These are phyloP conservation scores for Carduelis carduelis DNA, from an alignment of 2,797 vertebrate species.

Conservation along the genomic window DNA sequence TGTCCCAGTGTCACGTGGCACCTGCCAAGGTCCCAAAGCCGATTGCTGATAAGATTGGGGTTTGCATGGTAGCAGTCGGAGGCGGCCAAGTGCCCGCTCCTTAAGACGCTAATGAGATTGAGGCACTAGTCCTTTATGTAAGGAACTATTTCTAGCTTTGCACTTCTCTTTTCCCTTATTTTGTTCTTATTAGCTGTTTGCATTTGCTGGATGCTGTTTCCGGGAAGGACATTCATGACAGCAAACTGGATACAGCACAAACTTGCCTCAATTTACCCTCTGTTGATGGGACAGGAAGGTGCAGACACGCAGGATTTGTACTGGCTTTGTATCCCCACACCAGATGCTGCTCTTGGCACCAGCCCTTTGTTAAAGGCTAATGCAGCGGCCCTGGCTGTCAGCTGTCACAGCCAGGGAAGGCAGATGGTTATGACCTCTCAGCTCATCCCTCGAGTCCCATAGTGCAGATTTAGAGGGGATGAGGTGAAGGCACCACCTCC, in stretches of 20 bases:
- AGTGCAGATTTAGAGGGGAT: neutral
- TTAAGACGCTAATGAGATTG: conserved; percentile 72
- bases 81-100: neutral
- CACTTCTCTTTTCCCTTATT: neutral
- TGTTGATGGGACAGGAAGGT: neutral
- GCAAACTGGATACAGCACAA: neutral
- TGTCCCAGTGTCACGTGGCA: neutral
- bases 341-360: conserved; percentile 8
- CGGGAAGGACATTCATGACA: neutral
- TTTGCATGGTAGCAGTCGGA: neutral
- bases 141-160: conserved; percentile 42
- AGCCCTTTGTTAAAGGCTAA: neutral
- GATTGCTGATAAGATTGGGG: conserved; percentile 8
- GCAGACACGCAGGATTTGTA: neutral
- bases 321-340: neutral
- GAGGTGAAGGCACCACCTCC: neutral
- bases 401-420: neutral
- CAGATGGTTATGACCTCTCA: neutral
- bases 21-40: conserved; percentile 34
- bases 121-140: conserved; percentile 26
- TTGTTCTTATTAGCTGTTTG: neutral
- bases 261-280: neutral
- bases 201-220: neutral
- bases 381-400: neutral
- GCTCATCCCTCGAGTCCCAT: neutral